phyloP scores from a whole-genome alignment of 2,888 invertebrate genomes.

The Cetonia aurata region DNA sequence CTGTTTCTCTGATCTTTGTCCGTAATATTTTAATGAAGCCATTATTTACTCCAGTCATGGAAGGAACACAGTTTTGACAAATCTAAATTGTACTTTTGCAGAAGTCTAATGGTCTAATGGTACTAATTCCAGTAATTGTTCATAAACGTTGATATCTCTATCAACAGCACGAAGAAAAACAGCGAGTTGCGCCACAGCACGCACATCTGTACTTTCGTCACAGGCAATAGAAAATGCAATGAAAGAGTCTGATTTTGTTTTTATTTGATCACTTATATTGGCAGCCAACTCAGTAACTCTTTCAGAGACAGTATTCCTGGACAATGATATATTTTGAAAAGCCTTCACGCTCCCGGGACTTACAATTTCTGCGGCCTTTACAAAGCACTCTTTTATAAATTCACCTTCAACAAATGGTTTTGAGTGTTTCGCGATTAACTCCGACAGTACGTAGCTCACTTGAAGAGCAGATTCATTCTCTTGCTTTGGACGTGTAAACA shows the following conservation, averaged over 20 bases:
- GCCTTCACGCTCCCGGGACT: neutral
- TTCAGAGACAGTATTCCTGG: too few species aligned
- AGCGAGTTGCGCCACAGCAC: too few species aligned
- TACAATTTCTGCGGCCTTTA: conserved; percentile 12
- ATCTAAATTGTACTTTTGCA: too few species aligned
- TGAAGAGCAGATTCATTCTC: neutral
- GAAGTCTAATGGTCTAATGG: too few species aligned
- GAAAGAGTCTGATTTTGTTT: neutral
- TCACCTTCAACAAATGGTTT: conserved; percentile 2
- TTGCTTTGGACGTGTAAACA: neutral
- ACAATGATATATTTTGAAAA: too few species aligned
- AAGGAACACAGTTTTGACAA: too few species aligned
- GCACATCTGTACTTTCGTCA: neutral
- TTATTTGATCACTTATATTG: neutral
- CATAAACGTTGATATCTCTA: too few species aligned
- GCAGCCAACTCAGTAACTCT: conserved; percentile 1
- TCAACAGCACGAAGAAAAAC: too few species aligned
- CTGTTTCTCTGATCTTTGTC: neutral
- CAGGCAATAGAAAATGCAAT: conserved; percentile 1
- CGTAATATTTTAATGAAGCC: too few species aligned
- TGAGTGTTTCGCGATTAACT: too few species aligned
- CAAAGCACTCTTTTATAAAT: neutral
- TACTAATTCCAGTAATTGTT: too few species aligned
- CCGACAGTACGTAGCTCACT: neutral
- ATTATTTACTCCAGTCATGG: too few species aligned